Evolutionary conservation across 1,140 invertebrate species (phyloP).

Genomic region (Drosophila santomea): DNA sequence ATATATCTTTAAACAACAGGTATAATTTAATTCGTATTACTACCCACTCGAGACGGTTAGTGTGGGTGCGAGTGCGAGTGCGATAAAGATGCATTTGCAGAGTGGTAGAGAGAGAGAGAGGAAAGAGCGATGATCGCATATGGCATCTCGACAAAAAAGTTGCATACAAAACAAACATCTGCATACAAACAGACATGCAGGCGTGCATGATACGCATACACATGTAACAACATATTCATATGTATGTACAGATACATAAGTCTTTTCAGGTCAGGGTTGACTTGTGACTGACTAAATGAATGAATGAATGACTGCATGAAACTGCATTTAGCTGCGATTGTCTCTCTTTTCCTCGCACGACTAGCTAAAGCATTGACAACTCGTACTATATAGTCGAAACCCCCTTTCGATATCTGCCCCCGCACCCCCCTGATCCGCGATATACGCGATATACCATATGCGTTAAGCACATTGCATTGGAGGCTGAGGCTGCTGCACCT

Average conservation of each 20-base stretch:
- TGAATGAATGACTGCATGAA: constrained; percentile 81
- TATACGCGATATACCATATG: constrained; percentile 42
- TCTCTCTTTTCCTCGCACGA: constrained; percentile 54
- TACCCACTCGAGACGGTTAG: background rate
- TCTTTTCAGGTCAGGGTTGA: constrained; percentile 84
- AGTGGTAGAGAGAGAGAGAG: background rate
- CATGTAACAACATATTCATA: constrained; percentile 20
- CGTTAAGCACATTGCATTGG: constrained; percentile 62
- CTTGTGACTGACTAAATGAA: constrained; percentile 83
- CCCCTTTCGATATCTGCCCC: constrained; percentile 9
- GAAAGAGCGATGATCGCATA: constrained; percentile 5
- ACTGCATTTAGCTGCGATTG: constrained; percentile 64
- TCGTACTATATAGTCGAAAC: constrained; percentile 59
- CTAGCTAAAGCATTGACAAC: constrained; percentile 80
- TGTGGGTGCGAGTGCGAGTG: constrained; percentile 11
- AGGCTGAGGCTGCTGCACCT: constrained; percentile 47
- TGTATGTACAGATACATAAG: constrained; percentile 28
- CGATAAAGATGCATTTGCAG: constrained; percentile 31
- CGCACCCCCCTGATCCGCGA: background rate
- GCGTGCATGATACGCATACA: constrained; percentile 41
- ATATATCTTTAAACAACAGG: background rate
- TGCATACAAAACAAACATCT: constrained; percentile 18
- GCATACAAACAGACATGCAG: constrained; percentile 28
- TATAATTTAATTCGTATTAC: background rate
- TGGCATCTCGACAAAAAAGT: constrained; percentile 25